Evolutionary conservation across 2,797 vertebrate genomes (phyloP), one percentile per base, ranked within the genome.

Genomic region (Apogon hyalosoma): DNA sequence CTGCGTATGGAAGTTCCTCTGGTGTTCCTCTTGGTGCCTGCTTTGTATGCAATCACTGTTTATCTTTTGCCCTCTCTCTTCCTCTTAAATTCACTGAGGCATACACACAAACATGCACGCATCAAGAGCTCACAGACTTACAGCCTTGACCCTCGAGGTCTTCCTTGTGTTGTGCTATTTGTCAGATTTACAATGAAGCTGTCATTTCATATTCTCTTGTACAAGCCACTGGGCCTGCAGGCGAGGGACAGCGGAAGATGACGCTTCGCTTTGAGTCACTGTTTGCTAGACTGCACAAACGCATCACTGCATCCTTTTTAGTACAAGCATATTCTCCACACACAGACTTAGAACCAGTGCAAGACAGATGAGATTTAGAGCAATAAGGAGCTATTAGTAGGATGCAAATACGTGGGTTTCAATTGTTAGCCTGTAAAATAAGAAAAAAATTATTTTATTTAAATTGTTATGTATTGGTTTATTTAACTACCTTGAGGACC

Each of bases 241-340:
- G 76, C 62, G 39, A 63, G 52, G 38, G 41, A 1, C 65, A 18
- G 51, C 4, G 24, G 21, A 2, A 7, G 53, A 67, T 11, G 69
- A 53, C 66, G 47, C 74, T 73, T 76, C n/a, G 46, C 62, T 28
- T 71, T 55, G 58, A 14, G 56, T 73, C 38, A 65, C 49, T 19
- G 74, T 71, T 61, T 73, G 80, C 80, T 66, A 6, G 24, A 59
- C 66, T 72, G 77, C 73, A 72, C 79, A 75, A 41, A 69, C 50
- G 19, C 52, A 57, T 72, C 52, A 73, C 59, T 46, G 21, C 1
- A 39, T 47, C 28, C 18, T 9, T 41, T 19, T 4, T n/a, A 9
- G 21, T 38, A 24, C 6, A 19, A 7, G 24, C 21, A 8, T 2
- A n/a, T 7, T 11, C 40, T 41, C 33, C 51, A 49, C 11, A 13